phyloP scores from a whole-genome alignment of 2,113 vertebrate species.

The Lathamus discolor region DNA sequence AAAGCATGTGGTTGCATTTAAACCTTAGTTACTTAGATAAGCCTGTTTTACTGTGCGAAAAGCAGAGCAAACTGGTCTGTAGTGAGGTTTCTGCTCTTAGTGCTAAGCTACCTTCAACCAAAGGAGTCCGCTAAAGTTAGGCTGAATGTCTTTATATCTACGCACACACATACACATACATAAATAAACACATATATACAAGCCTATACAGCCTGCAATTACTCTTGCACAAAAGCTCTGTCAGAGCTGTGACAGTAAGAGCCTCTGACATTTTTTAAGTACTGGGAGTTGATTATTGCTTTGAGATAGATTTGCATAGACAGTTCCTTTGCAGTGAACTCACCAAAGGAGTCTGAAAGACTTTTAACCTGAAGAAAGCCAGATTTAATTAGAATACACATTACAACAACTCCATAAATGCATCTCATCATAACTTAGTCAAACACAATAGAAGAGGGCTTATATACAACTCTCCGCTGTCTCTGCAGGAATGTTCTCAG shows the following conservation, averaged over 20 bases:
- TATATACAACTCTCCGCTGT: background rate
- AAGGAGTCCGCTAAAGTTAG: background rate
- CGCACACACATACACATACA: fast-evolving
- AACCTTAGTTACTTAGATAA: background rate
- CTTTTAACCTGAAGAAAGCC: background rate
- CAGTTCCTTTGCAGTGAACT: background rate
- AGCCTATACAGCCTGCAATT: background rate
- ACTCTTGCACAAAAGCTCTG: background rate
- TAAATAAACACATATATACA: background rate
- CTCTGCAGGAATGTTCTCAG: constrained; percentile 23
- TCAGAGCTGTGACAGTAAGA: background rate
- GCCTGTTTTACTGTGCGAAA: background rate
- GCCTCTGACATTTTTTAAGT: background rate
- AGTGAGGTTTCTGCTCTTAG: background rate
- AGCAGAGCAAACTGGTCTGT: background rate
- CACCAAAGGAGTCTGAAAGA: background rate
- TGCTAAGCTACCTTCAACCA: background rate
- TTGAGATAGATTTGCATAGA: background rate
- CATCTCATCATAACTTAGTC: background rate
- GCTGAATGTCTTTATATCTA: background rate
- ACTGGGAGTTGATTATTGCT: background rate
- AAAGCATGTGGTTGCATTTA: background rate
- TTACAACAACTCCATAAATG: background rate
- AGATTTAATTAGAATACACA: background rate
- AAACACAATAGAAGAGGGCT: background rate